These are phyloP conservation scores for Aporophyla nigra DNA, from an alignment of 2,888 invertebrate species.

Conservation along the genomic window DNA sequence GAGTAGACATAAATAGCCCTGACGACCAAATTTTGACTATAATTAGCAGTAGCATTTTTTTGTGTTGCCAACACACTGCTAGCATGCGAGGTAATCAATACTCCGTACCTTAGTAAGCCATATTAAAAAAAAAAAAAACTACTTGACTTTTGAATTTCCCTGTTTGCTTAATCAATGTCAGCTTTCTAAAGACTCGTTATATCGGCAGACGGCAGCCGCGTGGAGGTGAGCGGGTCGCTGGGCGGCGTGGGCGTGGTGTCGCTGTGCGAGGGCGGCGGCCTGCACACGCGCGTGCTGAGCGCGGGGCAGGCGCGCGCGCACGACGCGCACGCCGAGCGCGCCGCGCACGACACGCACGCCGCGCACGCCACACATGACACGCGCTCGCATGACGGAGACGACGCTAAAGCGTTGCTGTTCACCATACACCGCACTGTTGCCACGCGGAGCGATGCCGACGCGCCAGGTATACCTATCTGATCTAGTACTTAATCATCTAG, in stretches of 20 bases:
- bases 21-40: background rate
- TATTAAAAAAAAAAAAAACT: background rate
- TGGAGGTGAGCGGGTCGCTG: constrained; percentile 95
- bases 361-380: constrained; percentile 3
- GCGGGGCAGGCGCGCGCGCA: constrained; percentile 94
- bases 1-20: background rate
- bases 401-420: constrained; percentile 80
- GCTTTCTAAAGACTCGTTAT: background rate
- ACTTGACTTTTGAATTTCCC: background rate
- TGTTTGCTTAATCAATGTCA: background rate
- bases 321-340: constrained; percentile 90
- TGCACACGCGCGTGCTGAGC: constrained; percentile 96
- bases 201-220: constrained; percentile 84
- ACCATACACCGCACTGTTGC: constrained; percentile 72
- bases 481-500: background rate
- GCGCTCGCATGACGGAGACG: constrained; percentile 57
- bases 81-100: no score
- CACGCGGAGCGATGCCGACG: constrained; percentile 54
- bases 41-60: background rate
- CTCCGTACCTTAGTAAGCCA: background rate
- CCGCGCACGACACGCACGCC: constrained; percentile 76
- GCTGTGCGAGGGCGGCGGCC: constrained; percentile 95
- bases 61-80: no score
- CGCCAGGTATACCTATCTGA: constrained; percentile 70
- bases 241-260: constrained; percentile 98